Evolutionary conservation across 1,140 invertebrate species (phyloP), one percentile per base, ranked within the genome.

Genomic region (Temnothorax curvispinosus): DNA sequence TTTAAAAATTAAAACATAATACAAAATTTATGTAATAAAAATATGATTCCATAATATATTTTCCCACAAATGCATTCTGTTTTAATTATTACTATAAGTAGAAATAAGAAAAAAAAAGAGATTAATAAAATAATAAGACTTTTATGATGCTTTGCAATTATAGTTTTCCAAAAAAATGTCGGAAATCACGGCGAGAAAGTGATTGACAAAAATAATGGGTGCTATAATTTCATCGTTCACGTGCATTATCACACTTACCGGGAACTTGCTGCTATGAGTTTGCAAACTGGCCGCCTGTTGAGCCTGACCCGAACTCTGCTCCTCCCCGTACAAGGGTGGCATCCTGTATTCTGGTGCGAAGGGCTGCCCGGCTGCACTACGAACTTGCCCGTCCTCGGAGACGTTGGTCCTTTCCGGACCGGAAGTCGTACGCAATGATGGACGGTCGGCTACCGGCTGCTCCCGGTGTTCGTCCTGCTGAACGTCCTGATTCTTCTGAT

Each of bases 241-340:
- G 54, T 58, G 58, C n/a, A 87, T 80, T 64, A 81, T 84, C 54
- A 80, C 78, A 89, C 91, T 91, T 95, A 98, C 97, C 92, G 97
- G 97, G 95, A 97, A 98, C 95, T 98, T 97, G 90, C 96, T 97
- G 85, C 97, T 98, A 94, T 98, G 97, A 41, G 97, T 98, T 92
- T 97, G 97, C 27, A 97, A 95, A 81, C 96, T 96, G 93, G 84
- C 95, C 92, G 85, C 91, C 91, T 94, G 95, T 91, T 91, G 96
- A 96, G 92, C 95, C 95, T 93, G 95, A 94, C 90, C 93, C 81
- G 93, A 92, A 88, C 91, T 93, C 88, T 95, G 94, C 85, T 95
- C 94, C 67, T 94, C 94, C 74, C 93, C 94, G 88, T 94, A 95
- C 58, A 95, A 96, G 74, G 95, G 94, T 92, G 92, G 95, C 94